Evolutionary conservation across 2,113 vertebrate genomes (phyloP).

Genomic region (Varanus salvator): DNA sequence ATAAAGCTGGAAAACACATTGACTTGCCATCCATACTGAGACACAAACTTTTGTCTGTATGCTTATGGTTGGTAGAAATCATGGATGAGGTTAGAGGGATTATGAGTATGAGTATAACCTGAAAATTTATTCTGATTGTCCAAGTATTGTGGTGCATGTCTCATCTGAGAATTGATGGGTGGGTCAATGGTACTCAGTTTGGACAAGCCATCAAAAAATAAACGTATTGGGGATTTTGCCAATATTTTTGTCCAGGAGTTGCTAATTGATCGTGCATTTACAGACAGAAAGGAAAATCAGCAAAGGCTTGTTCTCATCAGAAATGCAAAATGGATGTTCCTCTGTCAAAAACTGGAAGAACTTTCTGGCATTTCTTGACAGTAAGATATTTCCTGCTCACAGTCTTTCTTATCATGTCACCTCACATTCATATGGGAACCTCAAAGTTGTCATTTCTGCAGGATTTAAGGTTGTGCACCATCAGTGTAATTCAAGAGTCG

Average conservation of each 20-base stretch:
- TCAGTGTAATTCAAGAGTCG: not conserved
- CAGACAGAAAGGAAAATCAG: not conserved
- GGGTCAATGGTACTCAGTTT: not conserved
- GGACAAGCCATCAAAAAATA: not conserved
- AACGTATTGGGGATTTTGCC: not conserved
- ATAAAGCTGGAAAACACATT: not conserved
- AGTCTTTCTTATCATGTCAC: not conserved
- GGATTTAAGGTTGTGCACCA: not conserved
- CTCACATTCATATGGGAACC: not conserved
- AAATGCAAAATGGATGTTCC: not conserved
- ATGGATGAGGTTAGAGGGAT: not conserved
- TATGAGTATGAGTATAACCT: not conserved
- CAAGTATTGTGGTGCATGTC: not conserved
- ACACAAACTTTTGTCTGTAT: not conserved
- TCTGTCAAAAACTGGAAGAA: not conserved
- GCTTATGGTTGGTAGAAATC: not conserved
- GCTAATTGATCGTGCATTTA: not conserved
- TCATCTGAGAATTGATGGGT: not conserved
- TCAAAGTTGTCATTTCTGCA: not conserved
- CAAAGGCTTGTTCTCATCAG: not conserved
- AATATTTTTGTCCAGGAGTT: not conserved
- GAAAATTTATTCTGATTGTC: not conserved
- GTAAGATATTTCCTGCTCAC: not conserved
- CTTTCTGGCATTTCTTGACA: not conserved
- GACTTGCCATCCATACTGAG: not conserved